These are phyloP conservation scores for Atethmia centrago DNA, from an alignment of 2,888 invertebrate species.

Conservation along the genomic window DNA sequence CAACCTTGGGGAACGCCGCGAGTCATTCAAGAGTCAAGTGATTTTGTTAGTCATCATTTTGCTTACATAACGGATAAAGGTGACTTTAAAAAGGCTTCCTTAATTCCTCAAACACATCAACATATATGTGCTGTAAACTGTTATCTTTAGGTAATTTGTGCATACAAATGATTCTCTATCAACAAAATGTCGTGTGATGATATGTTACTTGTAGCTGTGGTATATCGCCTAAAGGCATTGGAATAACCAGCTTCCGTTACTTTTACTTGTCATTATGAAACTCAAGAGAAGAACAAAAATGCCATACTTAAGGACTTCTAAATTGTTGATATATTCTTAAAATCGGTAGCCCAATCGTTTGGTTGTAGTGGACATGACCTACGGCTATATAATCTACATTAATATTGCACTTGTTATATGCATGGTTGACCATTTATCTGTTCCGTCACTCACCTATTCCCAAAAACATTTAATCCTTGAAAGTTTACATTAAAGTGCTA, in stretches of 20 bases:
- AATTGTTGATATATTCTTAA: background rate
- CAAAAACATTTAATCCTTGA: constrained; percentile 5
- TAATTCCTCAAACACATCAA: background rate
- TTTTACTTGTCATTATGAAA: background rate
- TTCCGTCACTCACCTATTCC: constrained; percentile 10
- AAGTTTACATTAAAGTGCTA: background rate
- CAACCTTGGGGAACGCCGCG: background rate
- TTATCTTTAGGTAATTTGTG: background rate
- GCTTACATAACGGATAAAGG: background rate
- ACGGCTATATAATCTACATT: background rate
- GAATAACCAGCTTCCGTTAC: constrained; percentile 4
- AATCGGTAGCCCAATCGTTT: background rate
- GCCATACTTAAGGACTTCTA: background rate
- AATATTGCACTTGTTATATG: background rate
- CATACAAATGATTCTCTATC: background rate
- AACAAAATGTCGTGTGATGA: constrained; percentile 10
- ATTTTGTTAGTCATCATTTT: background rate
- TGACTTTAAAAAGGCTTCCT: background rate
- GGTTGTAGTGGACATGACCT: background rate
- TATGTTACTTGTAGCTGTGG: background rate
- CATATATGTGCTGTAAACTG: background rate
- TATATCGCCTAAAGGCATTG: background rate
- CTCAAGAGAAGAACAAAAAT: constrained; percentile 3
- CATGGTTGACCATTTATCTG: background rate
- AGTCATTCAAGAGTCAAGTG: background rate